These are phyloP conservation scores for Xiphorhynchus elegans DNA, from an alignment of 2,113 vertebrate species.

Conservation along the genomic window DNA sequence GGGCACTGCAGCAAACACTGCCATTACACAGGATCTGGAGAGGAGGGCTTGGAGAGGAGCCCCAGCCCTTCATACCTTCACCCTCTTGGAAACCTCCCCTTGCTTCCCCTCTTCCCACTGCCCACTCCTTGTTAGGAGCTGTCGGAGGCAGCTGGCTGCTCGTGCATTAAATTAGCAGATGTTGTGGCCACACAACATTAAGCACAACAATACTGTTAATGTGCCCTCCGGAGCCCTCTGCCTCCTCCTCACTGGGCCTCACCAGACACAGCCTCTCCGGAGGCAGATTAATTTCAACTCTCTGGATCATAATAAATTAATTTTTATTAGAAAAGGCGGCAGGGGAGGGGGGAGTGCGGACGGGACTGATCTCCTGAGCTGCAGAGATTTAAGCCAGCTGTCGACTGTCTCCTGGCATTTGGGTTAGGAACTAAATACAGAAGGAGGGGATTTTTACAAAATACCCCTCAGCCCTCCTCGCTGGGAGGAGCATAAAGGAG, in stretches of 20 bases:
- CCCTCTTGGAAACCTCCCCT: neutral
- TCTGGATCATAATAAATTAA: constrained; percentile 85
- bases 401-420: constrained; percentile 60
- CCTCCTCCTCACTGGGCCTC: constrained; percentile 14
- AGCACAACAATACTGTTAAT: constrained; percentile 67
- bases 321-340: constrained; percentile 80
- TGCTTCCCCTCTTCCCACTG: neutral
- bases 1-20: neutral
- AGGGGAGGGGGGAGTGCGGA: neutral
- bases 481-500: neutral
- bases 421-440: constrained; percentile 53
- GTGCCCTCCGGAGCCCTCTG: constrained; percentile 62
- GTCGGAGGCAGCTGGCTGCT: constrained; percentile 59
- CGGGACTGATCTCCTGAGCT: constrained; percentile 73
- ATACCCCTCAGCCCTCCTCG: neutral
- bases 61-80: neutral
- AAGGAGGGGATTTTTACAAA: constrained; percentile 33
- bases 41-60: neutral
- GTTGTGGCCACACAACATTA: constrained; percentile 65
- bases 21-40: neutral
- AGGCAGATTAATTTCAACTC: constrained; percentile 82
- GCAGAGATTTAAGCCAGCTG: constrained; percentile 74
- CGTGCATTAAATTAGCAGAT: constrained; percentile 76
- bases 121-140: constrained; percentile 63
- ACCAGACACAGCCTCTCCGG: constrained; percentile 62